Evolutionary conservation across 2,797 vertebrate genomes (phyloP), one percentile per base, ranked within the genome.

Genomic region (Lophius americanus): DNA sequence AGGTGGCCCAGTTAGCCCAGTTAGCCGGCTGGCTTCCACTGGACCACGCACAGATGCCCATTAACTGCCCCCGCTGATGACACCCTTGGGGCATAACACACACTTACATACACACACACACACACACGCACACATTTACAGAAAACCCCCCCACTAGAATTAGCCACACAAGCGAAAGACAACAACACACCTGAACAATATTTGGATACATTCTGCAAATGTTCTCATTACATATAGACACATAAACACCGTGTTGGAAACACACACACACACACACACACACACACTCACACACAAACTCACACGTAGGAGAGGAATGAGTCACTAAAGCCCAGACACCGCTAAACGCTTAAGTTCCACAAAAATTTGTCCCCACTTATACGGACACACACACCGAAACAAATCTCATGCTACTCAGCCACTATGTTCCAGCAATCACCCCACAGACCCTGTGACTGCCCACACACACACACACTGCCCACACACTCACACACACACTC

Each of bases 11-110:
- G 83, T 90, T 88, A 91, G 89, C 82, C 82, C 82, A 79, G 88
- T 86, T 88, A 89, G 82, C 85, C 75, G 86, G 88, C 90, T 85
- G 81, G 80, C 89, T 91, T 92, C 89, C 91, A 88, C 90, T 90
- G 92, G 92, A 92, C 92, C 90, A 93, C 83, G 88, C 92, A 90
- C 92, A 92, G 92, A 93, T 93, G 92, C 92, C 92, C 90, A 93
- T 93, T 94, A 92, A 92, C 91, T 93, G 92, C 91, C 91, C 23
- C 93, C 69, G 60, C 89, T 93, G 92, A 93, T 90, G 92, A 89
- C 84, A 92, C 91, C 91, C 89, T 42, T 56, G 81, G 82, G 89
- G 89, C 86, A 76, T 72, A 62, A 81, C 76, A 77, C 58, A 73
- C 66, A 76, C 79, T 23, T 23, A 23, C 23, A 23, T 23, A 64